Conservation (phyloP, 2,888 invertebrate species). For the Pristionchus entomophagus region DNA sequence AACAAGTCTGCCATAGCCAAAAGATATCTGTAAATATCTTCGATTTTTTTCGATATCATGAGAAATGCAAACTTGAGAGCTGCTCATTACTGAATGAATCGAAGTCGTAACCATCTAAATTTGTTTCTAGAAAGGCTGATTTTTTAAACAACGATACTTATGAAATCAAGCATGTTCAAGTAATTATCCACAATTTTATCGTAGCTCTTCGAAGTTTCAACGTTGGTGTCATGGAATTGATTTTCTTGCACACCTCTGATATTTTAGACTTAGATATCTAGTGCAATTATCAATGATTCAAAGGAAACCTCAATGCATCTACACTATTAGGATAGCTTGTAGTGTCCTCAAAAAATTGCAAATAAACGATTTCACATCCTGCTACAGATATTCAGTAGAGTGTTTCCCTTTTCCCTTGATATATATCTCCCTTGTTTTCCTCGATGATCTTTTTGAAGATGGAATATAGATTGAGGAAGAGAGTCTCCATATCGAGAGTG, state of each 20-base stretch:
- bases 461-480: neutral
- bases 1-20: slow-evolving; percentile 95
- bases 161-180: neutral
- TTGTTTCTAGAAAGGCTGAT: neutral
- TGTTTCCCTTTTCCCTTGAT: neutral
- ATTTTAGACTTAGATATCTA: too few relatives aligned
- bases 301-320: slow-evolving; percentile 10
- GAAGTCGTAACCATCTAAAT: neutral
- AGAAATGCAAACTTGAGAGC: too few relatives aligned
- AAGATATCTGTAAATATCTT: slow-evolving; percentile 34
- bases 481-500: neutral
- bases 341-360: neutral
- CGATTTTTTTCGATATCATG: too few relatives aligned
- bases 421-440: neutral
- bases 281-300: too few relatives aligned
- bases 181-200: neutral
- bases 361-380: neutral
- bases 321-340: too few relatives aligned
- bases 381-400: too few relatives aligned
- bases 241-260: neutral
- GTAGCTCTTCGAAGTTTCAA: slow-evolving; percentile 82
- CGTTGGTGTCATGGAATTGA: slow-evolving; percentile 78
- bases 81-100: neutral
- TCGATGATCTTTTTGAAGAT: neutral
- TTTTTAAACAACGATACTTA: neutral